Evolutionary conservation across 2,113 vertebrate genomes (phyloP), one percentile per base, ranked within the genome.

Genomic region (Galeopterus variegatus): DNA sequence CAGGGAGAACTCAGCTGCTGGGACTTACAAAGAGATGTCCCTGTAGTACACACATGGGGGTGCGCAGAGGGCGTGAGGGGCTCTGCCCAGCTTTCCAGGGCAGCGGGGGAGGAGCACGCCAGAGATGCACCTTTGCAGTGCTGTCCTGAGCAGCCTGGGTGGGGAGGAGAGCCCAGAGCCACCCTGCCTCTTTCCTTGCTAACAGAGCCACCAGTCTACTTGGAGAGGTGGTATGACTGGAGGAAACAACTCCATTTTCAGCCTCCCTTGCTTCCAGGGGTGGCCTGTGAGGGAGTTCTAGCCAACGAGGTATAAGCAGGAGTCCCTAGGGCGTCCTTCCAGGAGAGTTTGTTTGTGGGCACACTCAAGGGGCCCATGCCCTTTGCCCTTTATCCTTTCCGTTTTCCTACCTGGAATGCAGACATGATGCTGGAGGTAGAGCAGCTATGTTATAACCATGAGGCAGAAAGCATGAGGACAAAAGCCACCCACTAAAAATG

Each of bases 81-180:
- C 18, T 3, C 23, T 26, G 15, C 21, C 10, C 19, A 64, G 45
- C 15, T n/a, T 70, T 72, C 14, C 23, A 81, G 48, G 79, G 9
- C 18, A 36, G 83, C 12, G 26, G 82, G 36, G 26, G 5, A 54
- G 14, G 28, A 4, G n/a, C 18, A 54, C n/a, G 13, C 31, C 45
- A 52, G 67, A n/a, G 26, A 41, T 4, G 3, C 0, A 8, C 1
- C 0, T 62, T 4, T 18, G 77, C 21, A 1, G 24, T 21, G 33
- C 36, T 17, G 15, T 4, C 17, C 12, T 19, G n/a, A 31, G 41
- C 17, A 70, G 52, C 4, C 26, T 15, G 17, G 60, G 48, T 56
- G 9, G 48, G 23, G 36, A 81, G 26, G 58, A 31, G 14, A 0
- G n/a, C 41, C 14, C 81, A 31, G 15, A 26, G 21, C 21, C 0